Conservation (phyloP, 1,140 invertebrate species). For the Pemphigus obesinymphae region DNA sequence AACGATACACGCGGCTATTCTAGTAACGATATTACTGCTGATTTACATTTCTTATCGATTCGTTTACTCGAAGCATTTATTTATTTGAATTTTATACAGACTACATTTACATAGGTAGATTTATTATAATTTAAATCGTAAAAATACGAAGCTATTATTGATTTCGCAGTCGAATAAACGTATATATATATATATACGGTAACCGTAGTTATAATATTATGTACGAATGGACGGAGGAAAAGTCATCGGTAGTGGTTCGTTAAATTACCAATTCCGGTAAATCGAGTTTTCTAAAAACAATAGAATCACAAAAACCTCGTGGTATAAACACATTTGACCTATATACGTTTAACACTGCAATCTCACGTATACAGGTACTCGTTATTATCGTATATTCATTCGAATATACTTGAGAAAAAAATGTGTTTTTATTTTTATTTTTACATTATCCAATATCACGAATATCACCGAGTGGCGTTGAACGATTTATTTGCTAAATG, state of each 20-base stretch:
- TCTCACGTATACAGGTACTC: too few species aligned
- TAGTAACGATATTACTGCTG: neutral
- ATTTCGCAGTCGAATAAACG: neutral
- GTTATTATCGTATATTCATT: too few species aligned
- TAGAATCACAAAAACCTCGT: neutral
- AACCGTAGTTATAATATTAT: neutral
- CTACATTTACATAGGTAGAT: neutral
- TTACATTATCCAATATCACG: too few species aligned
- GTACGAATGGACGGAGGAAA: neutral
- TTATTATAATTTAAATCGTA: conserved; percentile 22
- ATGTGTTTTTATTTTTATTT: too few species aligned
- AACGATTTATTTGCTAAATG: too few species aligned
- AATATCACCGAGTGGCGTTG: too few species aligned
- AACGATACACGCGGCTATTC: too few species aligned
- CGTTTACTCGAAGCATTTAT: neutral
- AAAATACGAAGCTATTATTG: conserved; percentile 8
- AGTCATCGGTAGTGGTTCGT: neutral
- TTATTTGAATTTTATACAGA: conserved; percentile 18
- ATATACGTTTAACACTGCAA: too few species aligned
- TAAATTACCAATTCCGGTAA: too few species aligned
- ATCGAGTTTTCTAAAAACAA: neutral
- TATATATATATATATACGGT: neutral
- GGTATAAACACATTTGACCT: neutral
- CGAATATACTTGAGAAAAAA: too few species aligned
- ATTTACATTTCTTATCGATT: conserved; percentile 15